Evolutionary conservation across 2,888 invertebrate genomes (phyloP), one percentile per base, ranked within the genome.

Genomic region (Parnassius glacialis): DNA sequence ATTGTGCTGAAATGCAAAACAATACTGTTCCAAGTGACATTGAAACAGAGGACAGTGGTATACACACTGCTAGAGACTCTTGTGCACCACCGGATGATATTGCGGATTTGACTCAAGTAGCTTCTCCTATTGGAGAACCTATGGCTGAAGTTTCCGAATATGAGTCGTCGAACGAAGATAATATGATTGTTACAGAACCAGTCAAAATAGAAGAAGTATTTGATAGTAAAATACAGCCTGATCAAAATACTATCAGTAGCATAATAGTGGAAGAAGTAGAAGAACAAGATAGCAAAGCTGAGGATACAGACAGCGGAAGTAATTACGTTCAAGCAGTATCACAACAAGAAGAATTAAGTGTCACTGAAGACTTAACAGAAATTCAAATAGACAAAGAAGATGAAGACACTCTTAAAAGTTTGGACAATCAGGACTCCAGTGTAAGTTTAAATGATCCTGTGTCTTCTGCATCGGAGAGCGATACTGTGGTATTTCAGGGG

Each of bases 41-140:
- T 52, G 95, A 95, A 80, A 93, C 94, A 50, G 96, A 96, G 83
- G 96, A 96, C 76, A 95, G 95, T 67, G 95, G 95, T 2, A 95
- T 95, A 66, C 96, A 96, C 71, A 95, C 95, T 7, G 95, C 96
- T 2, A 94, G 95, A 77, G 96, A 95, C 61, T 95, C 95, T 20
- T 95, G 95, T 72, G 95, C 94, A 43, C 95, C 95, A 73, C 94
- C 95, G 55, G 95, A 95, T 79, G 95, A 95, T 71, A 93, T 94
- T 20, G 93, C 93, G 59, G 95, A 95, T 74, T 80, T 88, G 67
- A 86, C 87, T 64, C 89, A 90, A 79, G 87, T 90, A 65, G 88
- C 90, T 61, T 90, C 90, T 67, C 90, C 90, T 12, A 81, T 90
- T 25, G 89, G 86, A 69, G 91, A 90, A 76, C 85, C 86, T 68